These are phyloP conservation scores for Stratiomys singularior DNA, from an alignment of 2,888 invertebrate genomes.

Conservation along the genomic window DNA sequence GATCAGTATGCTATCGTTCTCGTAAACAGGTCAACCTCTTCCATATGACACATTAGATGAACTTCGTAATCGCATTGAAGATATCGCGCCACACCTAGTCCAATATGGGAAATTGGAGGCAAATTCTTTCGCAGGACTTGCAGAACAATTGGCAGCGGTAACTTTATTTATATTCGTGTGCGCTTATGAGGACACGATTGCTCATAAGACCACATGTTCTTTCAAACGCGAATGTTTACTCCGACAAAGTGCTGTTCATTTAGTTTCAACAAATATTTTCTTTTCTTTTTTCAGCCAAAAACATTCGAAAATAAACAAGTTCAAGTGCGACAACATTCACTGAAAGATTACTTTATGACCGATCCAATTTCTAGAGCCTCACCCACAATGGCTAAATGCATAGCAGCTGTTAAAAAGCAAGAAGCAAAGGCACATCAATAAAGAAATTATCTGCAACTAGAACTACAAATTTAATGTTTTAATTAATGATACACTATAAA, in stretches of 20 bases:
- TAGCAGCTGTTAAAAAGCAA: constrained; percentile 84
- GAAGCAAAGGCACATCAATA: constrained; percentile 26
- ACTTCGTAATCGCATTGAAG: constrained; percentile 81
- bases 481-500: not conserved
- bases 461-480: constrained; percentile 23
- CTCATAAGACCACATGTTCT: too few species aligned
- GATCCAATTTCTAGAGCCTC: constrained; percentile 96
- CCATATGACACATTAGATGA: constrained; percentile 90
- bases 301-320: constrained; percentile 69
- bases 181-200: not conserved
- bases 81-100: constrained; percentile 90
- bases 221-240: constrained; percentile 12
- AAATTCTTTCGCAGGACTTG: constrained; percentile 85
- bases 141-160: constrained; percentile 78
- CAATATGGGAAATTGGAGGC: constrained; percentile 85
- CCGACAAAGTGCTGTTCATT: too few species aligned
- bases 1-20: not conserved
- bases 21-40: constrained; percentile 70
- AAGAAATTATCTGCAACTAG: not conserved
- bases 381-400: constrained; percentile 98
- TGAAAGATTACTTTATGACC: constrained; percentile 95
- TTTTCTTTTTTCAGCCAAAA: constrained; percentile 62
- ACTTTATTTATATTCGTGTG: constrained; percentile 49
- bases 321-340: constrained; percentile 77
- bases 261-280: too few species aligned